These are phyloP conservation scores for Caligus rogercresseyi DNA, from an alignment of 1,140 invertebrate genomes.

Conservation along the genomic window DNA sequence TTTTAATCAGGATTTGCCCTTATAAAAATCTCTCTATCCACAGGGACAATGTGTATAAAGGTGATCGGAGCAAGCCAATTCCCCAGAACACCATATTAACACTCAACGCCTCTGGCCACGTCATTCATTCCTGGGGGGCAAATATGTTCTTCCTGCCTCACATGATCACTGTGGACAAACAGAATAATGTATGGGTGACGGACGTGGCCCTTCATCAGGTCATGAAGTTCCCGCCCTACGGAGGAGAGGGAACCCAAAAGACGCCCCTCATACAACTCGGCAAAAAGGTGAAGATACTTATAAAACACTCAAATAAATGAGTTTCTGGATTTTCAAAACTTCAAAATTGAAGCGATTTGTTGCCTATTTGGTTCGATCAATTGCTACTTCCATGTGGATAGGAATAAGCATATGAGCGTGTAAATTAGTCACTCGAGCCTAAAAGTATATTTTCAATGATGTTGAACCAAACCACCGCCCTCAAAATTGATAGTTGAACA, in stretches of 20 bases:
- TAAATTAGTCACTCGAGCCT: too few species aligned
- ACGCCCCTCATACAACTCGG: slow-evolving; percentile 24
- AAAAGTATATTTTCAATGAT: too few species aligned
- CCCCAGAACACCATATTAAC: slow-evolving; percentile 48
- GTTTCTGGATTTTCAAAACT: too few species aligned
- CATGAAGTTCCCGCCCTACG: slow-evolving; percentile 30
- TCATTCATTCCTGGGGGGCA: slow-evolving; percentile 56
- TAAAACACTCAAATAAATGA: too few species aligned
- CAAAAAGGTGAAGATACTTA: slow-evolving; percentile 21
- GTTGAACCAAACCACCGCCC: too few species aligned
- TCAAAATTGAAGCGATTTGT: too few species aligned
- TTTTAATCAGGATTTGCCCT: not conserved
- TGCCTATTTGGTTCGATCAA: too few species aligned
- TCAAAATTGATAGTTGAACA: too few species aligned
- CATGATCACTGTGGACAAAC: slow-evolving; percentile 63
- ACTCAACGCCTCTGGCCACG: slow-evolving; percentile 46
- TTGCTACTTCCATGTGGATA: too few species aligned
- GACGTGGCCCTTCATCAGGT: slow-evolving; percentile 84
- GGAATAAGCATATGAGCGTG: too few species aligned
- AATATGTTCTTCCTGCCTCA: slow-evolving; percentile 84
- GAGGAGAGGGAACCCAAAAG: slow-evolving; percentile 21
- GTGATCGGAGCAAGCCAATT: slow-evolving; percentile 47
- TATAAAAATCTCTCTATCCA: slow-evolving; percentile 40
- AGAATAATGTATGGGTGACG: slow-evolving; percentile 71
- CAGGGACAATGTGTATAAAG: slow-evolving; percentile 39